Conservation (phyloP, 2,797 vertebrate species). For the Sebastes trivittatus region DNA sequence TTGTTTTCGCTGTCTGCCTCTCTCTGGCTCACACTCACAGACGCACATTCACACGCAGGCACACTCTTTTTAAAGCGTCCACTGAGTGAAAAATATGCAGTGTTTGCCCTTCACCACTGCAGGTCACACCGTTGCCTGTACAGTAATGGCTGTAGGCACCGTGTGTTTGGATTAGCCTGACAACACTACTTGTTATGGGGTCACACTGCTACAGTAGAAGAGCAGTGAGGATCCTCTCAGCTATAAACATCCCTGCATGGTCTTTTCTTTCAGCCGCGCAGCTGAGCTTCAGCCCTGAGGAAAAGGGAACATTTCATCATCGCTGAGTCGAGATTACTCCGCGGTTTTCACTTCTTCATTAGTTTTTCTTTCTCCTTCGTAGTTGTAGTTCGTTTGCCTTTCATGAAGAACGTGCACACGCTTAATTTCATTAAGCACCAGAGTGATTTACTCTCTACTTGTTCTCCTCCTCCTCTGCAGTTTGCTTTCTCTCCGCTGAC, state of each 20-base stretch:
- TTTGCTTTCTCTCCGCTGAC: constrained; percentile 33
- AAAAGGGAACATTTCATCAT: constrained; percentile 23
- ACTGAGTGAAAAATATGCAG: constrained; percentile 1
- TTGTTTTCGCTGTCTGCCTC: background rate
- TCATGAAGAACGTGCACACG: background rate
- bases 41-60: background rate
- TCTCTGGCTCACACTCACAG: background rate
- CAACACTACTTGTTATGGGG: constrained; percentile 30
- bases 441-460: constrained; percentile 20
- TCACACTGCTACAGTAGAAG: background rate
- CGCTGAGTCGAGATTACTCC: background rate
- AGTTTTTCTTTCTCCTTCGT: background rate
- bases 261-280: constrained; percentile 6
- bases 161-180: constrained; percentile 27
- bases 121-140: constrained; percentile 17
- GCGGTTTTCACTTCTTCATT: background rate
- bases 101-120: constrained; percentile 15
- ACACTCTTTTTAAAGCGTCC: background rate
- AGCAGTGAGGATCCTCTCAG: constrained; percentile 11
- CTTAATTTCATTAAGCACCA: constrained; percentile 12
- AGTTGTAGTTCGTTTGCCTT: background rate
- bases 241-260: constrained; percentile 6
- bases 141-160: constrained; percentile 10
- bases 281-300: constrained; percentile 36
- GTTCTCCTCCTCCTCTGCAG: background rate